These are phyloP conservation scores for Pedicia rivosa DNA, from an alignment of 2,888 invertebrate species.

Conservation along the genomic window DNA sequence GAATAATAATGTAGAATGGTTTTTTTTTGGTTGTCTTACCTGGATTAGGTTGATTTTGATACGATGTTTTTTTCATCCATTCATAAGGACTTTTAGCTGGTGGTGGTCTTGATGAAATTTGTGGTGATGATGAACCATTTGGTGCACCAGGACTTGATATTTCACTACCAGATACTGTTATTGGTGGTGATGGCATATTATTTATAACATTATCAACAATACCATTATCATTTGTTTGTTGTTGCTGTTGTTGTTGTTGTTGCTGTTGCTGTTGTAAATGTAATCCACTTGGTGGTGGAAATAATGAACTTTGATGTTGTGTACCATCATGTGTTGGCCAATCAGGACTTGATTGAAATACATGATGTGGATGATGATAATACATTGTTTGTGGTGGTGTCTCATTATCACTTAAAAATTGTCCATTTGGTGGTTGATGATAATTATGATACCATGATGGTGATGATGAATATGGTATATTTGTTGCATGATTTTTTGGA, in stretches of 20 bases:
- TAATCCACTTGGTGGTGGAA: slow-evolving; percentile 31
- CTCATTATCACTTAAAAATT: slow-evolving; percentile 31
- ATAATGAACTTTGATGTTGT: slow-evolving; percentile 33
- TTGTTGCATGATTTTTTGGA: slow-evolving; percentile 42
- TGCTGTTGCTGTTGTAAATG: slow-evolving; percentile 22
- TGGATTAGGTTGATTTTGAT: slow-evolving; percentile 70
- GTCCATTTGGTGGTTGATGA: slow-evolving; percentile 29
- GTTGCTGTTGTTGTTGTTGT: slow-evolving; percentile 17
- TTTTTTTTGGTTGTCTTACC: no score
- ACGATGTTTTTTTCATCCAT: slow-evolving; percentile 85
- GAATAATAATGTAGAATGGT: no score
- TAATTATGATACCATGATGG: slow-evolving; percentile 35
- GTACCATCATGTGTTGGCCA: slow-evolving; percentile 32
- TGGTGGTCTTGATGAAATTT: slow-evolving; percentile 41
- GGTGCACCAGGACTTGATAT: slow-evolving; percentile 40
- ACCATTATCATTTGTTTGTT: slow-evolving; percentile 11
- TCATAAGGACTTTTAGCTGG: slow-evolving; percentile 70
- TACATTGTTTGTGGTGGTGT: slow-evolving; percentile 32
- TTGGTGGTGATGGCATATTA: slow-evolving; percentile 39
- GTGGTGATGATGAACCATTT: slow-evolving; percentile 25
- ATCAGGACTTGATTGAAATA: slow-evolving; percentile 34
- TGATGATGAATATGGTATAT: slow-evolving; percentile 33
- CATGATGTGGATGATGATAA: slow-evolving; percentile 29
- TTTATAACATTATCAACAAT: slow-evolving; percentile 16
- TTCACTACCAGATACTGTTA: slow-evolving; percentile 41